Percentiles rank a stretch among this genome's conserved stretches.
Evolutionary conservation across 2,888 invertebrate species (phyloP).

Genomic region (Ectemnius lituratus): DNA sequence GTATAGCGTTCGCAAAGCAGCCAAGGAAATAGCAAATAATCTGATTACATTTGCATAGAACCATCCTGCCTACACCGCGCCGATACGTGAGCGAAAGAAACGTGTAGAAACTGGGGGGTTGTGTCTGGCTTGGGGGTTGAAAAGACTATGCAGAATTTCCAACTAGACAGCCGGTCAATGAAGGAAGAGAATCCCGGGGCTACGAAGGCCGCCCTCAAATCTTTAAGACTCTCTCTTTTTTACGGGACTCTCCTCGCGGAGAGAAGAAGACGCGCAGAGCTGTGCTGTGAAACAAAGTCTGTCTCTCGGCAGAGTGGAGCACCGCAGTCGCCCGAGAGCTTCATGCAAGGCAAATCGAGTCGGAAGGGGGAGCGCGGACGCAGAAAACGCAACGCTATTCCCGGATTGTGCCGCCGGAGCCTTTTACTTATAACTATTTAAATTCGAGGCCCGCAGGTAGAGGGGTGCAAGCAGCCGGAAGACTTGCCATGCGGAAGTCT

Average conservation of each 20-base stretch:
- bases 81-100: slow-evolving; percentile 52
- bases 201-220: background rate
- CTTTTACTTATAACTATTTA: slow-evolving; percentile 75
- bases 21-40: slow-evolving; percentile 64
- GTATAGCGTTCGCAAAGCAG: slow-evolving; percentile 49
- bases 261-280: background rate
- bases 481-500: slow-evolving; percentile 16
- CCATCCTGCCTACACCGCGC: slow-evolving; percentile 52
- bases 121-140: slow-evolving; percentile 8
- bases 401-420: slow-evolving; percentile 70
- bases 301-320: slow-evolving; percentile 25
- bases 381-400: slow-evolving; percentile 69
- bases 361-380: slow-evolving; percentile 27
- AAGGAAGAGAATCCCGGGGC: slow-evolving; percentile 20
- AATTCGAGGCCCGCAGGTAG: slow-evolving; percentile 67
- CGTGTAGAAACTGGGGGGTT: slow-evolving; percentile 11
- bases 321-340: slow-evolving; percentile 62
- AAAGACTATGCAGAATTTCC: slow-evolving; percentile 34
- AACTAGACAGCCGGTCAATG: slow-evolving; percentile 9
- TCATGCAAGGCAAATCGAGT: slow-evolving; percentile 78
- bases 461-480: slow-evolving; percentile 38
- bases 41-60: slow-evolving; percentile 72
- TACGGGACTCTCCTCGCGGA: background rate
- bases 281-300: slow-evolving; percentile 64
- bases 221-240: background rate